Evolutionary conservation across 1,140 invertebrate genomes (phyloP), one percentile per base, ranked within the genome.

Genomic region (Drosophila parvula): DNA sequence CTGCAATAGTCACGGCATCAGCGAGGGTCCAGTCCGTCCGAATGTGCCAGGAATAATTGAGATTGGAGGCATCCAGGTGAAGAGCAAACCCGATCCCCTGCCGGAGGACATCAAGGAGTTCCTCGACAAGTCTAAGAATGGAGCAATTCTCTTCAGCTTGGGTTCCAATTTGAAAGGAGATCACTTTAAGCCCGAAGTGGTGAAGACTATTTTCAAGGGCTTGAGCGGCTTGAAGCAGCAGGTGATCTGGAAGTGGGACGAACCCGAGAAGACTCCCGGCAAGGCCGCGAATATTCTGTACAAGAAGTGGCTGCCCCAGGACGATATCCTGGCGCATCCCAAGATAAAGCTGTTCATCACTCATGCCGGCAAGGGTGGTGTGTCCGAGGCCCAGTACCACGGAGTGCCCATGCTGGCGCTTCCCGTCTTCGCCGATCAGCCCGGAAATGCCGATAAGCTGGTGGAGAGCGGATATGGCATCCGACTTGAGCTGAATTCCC

Each of bases 261-360:
- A 91, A 93, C 67, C 57, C 0, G 94, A 84, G 93, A 94, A 89
- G 92, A 94, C 30, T 94, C 91, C 91, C 7, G 92, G 92, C 9
- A 93, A 94, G 60, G 92, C 95, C 0, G 63, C 91, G 0, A 96
- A 96, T 91, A 92, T 97, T 0, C 92, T 94, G 43, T 91, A 95
- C 3, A 92, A 92, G 44, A 94, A 94, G 56, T 96, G 96, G 96
- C 68, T 96, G 16, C 96, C 96, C 0, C 96, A 97, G 82, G 94
- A 94, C 68, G 95, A 96, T 73, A 93, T 96, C 75, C 88, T 92
- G 9, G 96, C 93, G 41, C 95, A 96, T 92, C 93, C 93, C 5
- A 96, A 96, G 60, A 90, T 95, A 3, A 94, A 94, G 79, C 92
- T 94, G 0, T 96, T 97, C 78, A 94, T 97, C 18, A 95, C 95